phyloP scores from a whole-genome alignment of 2,888 invertebrate genomes.

The Zootermopsis nevadensis region DNA sequence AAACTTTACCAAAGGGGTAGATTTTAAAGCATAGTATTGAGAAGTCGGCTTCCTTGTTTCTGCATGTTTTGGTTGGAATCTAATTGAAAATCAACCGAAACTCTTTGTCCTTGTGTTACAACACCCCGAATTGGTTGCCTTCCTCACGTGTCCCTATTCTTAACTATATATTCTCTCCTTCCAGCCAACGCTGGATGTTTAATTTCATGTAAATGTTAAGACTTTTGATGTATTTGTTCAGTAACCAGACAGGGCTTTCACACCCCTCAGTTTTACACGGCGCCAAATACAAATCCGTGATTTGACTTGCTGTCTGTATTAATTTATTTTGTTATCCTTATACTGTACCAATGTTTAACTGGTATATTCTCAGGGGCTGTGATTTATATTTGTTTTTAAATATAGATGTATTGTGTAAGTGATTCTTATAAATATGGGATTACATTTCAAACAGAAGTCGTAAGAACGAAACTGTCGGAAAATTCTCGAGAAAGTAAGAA shows the following conservation, averaged over 20 bases:
- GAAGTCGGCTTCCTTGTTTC: slow-evolving; percentile 3
- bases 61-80: slow-evolving; percentile 11
- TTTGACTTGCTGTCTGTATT: background rate
- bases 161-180: background rate
- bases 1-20: background rate
- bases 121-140: background rate
- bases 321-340: background rate
- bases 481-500: too few species aligned
- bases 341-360: background rate
- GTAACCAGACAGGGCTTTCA: background rate
- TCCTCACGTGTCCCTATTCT: too few species aligned
- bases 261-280: background rate
- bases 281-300: too few species aligned
- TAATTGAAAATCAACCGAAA: slow-evolving; percentile 13
- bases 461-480: background rate
- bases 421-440: background rate
- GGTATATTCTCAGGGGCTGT: background rate
- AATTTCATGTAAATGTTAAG: background rate
- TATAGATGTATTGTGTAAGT: too few species aligned
- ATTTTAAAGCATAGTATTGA: background rate
- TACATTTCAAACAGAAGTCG: background rate
- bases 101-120: slow-evolving; percentile 2
- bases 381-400: background rate
- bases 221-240: background rate
- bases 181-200: slow-evolving; percentile 9